Evolutionary conservation across 2,888 invertebrate species (phyloP).

Genomic region (Caenorhabditis sp.): DNA sequence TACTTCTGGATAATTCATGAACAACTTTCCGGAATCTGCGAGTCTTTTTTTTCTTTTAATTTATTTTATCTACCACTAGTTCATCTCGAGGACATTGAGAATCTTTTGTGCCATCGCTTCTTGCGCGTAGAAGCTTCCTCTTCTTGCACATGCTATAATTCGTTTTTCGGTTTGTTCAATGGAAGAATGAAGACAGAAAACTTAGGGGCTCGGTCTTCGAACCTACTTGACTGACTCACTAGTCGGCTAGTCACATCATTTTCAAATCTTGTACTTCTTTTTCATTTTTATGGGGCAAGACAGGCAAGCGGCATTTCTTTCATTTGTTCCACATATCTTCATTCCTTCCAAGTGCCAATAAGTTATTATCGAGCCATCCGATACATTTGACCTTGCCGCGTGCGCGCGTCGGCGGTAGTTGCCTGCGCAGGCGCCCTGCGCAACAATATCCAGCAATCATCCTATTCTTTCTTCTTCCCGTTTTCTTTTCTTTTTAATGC

Average conservation of each 20-base stretch:
- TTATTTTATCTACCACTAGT: constrained; percentile 5
- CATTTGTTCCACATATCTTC: neutral
- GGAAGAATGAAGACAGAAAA: neutral
- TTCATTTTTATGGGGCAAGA: constrained; percentile 6
- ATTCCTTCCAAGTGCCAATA: constrained; percentile 14
- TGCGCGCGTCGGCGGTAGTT: neutral
- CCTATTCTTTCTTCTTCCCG: constrained; percentile 9
- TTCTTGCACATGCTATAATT: constrained; percentile 46
- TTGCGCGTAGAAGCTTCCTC: constrained; percentile 18
- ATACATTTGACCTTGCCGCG: constrained; percentile 53
- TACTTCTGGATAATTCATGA: constrained; percentile 50
- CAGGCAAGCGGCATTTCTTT: neutral
- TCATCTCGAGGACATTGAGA: constrained; percentile 9
- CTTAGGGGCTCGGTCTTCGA: neutral
- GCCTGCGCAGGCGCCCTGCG: neutral
- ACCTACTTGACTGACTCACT: constrained; percentile 32
- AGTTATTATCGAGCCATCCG: constrained; percentile 53
- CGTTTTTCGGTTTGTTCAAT: constrained; percentile 29
- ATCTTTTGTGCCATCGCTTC: neutral
- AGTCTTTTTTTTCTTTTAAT: neutral
- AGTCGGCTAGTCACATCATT: neutral
- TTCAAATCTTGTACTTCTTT: neutral
- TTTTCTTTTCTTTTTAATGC: constrained; percentile 19
- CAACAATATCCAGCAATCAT: constrained; percentile 13
- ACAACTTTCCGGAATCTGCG: constrained; percentile 18